These are phyloP conservation scores for Sternarchorhynchus goeldii DNA, from an alignment of 2,797 vertebrate species.

Conservation along the genomic window DNA sequence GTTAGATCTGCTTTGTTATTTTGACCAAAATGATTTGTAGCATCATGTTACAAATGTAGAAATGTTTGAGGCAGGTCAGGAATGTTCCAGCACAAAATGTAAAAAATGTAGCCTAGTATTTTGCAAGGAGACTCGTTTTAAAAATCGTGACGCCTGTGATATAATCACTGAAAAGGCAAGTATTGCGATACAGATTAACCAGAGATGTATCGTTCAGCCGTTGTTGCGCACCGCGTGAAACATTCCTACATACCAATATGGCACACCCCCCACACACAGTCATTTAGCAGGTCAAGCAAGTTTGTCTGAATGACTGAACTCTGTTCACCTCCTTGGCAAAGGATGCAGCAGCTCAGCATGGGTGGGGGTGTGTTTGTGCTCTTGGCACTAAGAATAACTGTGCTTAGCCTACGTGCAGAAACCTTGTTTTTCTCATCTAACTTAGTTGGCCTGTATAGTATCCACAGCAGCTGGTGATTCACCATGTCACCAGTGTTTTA, in stretches of 20 bases:
- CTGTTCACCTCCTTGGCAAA: slow-evolving; percentile 12
- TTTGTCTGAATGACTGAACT: slow-evolving; percentile 19
- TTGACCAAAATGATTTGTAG: too few relatives aligned
- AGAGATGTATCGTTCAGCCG: background rate
- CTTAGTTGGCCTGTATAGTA: background rate
- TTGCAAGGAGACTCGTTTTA: too few relatives aligned
- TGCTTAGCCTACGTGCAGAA: slow-evolving; percentile 25
- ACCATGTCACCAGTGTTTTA: background rate
- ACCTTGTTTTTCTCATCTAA: slow-evolving; percentile 28
- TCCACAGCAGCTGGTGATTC: background rate
- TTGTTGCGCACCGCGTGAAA: background rate
- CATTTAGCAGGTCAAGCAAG: slow-evolving; percentile 16
- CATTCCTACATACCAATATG: background rate
- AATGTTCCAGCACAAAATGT: too few relatives aligned
- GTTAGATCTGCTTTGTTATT: too few relatives aligned
- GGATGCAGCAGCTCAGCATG: background rate
- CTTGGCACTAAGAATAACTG: slow-evolving; percentile 38
- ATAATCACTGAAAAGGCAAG: too few relatives aligned
- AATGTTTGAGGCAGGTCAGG: too few relatives aligned
- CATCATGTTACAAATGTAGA: too few relatives aligned
- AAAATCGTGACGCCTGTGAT: too few relatives aligned
- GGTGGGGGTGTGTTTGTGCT: slow-evolving; percentile 3
- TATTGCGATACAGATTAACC: too few relatives aligned
- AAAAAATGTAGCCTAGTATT: too few relatives aligned
- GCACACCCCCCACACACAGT: background rate